Conservation (phyloP, 92 coral and sea anemone species). For the Epizoanthus illoricatus region DNA sequence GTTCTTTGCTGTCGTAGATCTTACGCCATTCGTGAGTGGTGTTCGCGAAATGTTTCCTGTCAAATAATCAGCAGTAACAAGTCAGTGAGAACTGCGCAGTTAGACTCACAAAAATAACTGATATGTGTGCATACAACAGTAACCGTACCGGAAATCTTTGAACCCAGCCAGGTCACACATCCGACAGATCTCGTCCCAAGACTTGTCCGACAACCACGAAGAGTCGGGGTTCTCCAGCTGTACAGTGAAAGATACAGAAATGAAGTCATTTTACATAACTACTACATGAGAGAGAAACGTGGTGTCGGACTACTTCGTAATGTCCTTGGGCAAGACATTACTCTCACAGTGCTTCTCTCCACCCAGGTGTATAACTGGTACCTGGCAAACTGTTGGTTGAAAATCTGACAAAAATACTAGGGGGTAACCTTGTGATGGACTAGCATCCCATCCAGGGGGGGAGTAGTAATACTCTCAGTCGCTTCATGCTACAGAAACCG, state of each 20-base stretch:
- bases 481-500: no score
- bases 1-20: constrained; percentile 97
- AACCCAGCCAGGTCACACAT: constrained; percentile 97
- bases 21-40: constrained; percentile 96
- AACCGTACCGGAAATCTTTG: constrained; percentile 83
- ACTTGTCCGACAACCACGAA: constrained; percentile 96
- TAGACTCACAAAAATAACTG: no score
- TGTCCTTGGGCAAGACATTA: no score
- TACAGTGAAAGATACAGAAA: background rate
- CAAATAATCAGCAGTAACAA: background rate
- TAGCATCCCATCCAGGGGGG: no score
- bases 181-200: constrained; percentile 98
- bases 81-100: background rate
- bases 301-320: no score
- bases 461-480: no score
- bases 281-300: background rate
- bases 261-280: background rate
- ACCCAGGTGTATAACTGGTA: no score
- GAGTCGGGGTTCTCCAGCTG: constrained; percentile 96
- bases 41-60: constrained; percentile 80
- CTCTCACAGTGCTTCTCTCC: no score
- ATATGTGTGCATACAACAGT: no score
- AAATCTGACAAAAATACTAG: no score
- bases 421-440: no score
- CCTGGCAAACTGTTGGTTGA: no score